phyloP scores from a whole-genome alignment of 2,888 invertebrate genomes.

The Axea sp. region DNA sequence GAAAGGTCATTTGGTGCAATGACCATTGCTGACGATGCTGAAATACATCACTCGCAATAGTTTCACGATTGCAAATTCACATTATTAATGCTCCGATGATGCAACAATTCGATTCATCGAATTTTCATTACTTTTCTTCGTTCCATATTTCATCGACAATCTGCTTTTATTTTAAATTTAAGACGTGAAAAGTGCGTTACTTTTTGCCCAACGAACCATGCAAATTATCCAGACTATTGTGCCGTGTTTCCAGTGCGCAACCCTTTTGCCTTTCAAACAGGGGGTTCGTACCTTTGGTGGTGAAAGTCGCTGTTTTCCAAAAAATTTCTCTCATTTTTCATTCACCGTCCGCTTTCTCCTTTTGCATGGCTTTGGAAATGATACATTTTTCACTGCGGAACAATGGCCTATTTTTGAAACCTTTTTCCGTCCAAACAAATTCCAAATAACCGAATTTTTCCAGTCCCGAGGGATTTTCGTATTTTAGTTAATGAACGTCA shows the following conservation, averaged over 20 bases:
- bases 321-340: slow-evolving; percentile 73
- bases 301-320: slow-evolving; percentile 58
- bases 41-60: neutral
- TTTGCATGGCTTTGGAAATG: slow-evolving; percentile 12
- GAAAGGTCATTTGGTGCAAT: slow-evolving; percentile 38
- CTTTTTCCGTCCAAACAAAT: too few relatives aligned
- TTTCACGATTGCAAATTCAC: neutral
- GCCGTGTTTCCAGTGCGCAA: neutral
- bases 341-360: slow-evolving; percentile 56
- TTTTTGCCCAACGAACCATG: neutral
- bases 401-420: slow-evolving; percentile 2
- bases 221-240: neutral
- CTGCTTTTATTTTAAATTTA: neutral
- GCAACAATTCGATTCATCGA: slow-evolving; percentile 5
- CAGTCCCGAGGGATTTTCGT: too few relatives aligned
- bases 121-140: neutral
- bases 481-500: too few relatives aligned
- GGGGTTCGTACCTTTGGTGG: slow-evolving; percentile 44
- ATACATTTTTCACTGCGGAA: slow-evolving; percentile 40
- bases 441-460: too few relatives aligned
- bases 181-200: neutral
- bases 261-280: slow-evolving; percentile 16
- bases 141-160: neutral
- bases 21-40: slow-evolving; percentile 11
- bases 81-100: neutral